Conservation (phyloP, 2,797 vertebrate species). For the Tamandua tetradactyla region DNA sequence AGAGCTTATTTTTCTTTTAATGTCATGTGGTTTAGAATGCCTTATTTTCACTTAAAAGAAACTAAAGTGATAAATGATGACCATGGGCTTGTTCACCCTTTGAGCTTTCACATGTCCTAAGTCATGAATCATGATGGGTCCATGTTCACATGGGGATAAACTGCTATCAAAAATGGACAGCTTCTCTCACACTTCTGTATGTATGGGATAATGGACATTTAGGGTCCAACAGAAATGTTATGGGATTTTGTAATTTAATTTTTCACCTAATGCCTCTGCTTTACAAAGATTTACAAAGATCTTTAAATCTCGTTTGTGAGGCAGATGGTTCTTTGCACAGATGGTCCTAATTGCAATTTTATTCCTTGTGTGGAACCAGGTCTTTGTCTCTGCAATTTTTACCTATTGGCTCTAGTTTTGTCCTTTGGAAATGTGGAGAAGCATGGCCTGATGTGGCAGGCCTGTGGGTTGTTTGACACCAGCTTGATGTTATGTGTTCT, state of each 20-base stretch:
- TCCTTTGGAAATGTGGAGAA: neutral
- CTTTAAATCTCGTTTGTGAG: neutral
- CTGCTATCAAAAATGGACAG: neutral
- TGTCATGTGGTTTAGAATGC: neutral
- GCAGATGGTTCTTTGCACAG: neutral
- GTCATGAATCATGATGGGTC: neutral
- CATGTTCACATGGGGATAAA: neutral
- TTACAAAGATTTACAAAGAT: neutral
- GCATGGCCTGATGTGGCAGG: neutral
- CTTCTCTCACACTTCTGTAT: neutral
- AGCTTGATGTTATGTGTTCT: neutral
- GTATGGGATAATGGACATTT: neutral
- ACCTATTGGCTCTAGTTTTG: neutral
- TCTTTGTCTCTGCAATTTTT: neutral
- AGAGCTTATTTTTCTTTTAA: constrained; percentile 29
- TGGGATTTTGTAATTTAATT: neutral
- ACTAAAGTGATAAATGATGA: neutral
- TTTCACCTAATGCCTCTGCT: neutral
- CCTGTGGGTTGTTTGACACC: neutral
- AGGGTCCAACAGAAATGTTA: neutral
- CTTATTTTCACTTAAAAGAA: constrained; percentile 22
- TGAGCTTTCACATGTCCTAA: neutral
- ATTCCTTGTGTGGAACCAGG: neutral
- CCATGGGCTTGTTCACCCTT: neutral
- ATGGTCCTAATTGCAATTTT: neutral